These are phyloP conservation scores for Chloromyia formosa DNA, from an alignment of 2,888 invertebrate species.

Conservation along the genomic window DNA sequence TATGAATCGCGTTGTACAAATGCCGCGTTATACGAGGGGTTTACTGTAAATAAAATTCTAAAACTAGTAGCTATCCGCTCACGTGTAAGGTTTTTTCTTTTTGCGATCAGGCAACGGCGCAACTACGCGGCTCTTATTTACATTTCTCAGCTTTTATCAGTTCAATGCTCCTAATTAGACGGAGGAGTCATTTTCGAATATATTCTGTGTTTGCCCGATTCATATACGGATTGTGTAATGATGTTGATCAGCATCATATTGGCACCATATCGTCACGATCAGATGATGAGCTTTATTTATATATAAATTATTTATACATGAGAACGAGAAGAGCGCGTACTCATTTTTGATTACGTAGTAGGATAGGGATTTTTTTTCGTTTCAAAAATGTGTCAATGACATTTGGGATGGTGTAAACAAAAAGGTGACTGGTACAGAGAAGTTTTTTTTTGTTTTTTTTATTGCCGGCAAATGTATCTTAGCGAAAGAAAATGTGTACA, in stretches of 20 bases:
- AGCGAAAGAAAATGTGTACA: too few relatives aligned
- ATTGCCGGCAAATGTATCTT: too few relatives aligned
- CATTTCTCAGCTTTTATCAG: constrained; percentile 40
- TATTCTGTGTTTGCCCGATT: background rate
- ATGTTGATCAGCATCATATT: background rate
- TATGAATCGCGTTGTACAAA: too few relatives aligned
- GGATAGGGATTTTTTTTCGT: background rate
- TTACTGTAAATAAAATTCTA: background rate
- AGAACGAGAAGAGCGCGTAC: background rate
- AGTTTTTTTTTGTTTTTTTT: too few relatives aligned
- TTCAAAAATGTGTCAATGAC: background rate
- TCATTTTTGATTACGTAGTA: background rate
- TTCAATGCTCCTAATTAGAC: constrained; percentile 42
- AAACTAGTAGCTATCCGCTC: background rate
- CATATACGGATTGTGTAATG: constrained; percentile 7
- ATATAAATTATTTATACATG: background rate
- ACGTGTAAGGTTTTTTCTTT: background rate
- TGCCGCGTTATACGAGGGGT: too few relatives aligned
- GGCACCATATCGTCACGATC: background rate
- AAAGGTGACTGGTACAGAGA: background rate
- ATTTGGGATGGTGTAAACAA: background rate
- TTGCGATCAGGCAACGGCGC: constrained; percentile 1
- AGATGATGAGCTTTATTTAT: background rate
- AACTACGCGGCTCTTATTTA: constrained; percentile 24
- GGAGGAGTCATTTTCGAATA: constrained; percentile 24